Evolutionary conservation across 2,113 vertebrate genomes (phyloP), one percentile per base, ranked within the genome.

Genomic region (Anthoscopus minutus): DNA sequence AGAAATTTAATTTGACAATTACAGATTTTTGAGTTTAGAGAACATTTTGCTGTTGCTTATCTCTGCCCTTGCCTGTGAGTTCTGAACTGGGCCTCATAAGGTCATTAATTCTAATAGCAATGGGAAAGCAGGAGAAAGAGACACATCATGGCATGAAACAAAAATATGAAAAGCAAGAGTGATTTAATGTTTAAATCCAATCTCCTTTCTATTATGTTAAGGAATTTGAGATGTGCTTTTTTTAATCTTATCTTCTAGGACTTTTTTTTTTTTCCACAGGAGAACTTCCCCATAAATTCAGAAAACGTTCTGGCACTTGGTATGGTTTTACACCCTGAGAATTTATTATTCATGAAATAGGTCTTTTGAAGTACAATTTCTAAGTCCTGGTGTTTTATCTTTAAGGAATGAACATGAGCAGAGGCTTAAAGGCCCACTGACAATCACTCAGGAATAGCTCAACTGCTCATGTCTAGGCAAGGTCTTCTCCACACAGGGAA

Each of bases 371-470:
- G 97, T 97, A 94, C 96, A 94, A 95, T 98, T 98, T 97, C 97
- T 96, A 92, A 93, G 97, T 96, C 97, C 96, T 97, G 97, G 97
- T 98, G 97, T 97, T 98, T 98, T 97, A 86, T 98, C 97, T 98
- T 97, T 96, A 94, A 98, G 97, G 81, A 70, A 91, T 5, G 89
- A 97, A 92, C 89, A 94, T 50, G 93, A 97, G 86, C 78, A 53
- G 33, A 88, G 94, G 79, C 97, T 97, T 97, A 92, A 96, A 98
- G 96, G 86, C 89, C 97, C 96, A 88, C 89, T 96, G 97, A 97
- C 97, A 97, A 82, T 97, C 98, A 96, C 96, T 96, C 97, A 97
- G 97, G 97, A 98, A 95, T 95, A 98, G 79, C 78, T 92, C 96
- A 97, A 81, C 94, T 90, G 88, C 95, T 97, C 72, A 69, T 95